phyloP scores from a whole-genome alignment of 2,888 invertebrate genomes.

The Macropis europaea region DNA sequence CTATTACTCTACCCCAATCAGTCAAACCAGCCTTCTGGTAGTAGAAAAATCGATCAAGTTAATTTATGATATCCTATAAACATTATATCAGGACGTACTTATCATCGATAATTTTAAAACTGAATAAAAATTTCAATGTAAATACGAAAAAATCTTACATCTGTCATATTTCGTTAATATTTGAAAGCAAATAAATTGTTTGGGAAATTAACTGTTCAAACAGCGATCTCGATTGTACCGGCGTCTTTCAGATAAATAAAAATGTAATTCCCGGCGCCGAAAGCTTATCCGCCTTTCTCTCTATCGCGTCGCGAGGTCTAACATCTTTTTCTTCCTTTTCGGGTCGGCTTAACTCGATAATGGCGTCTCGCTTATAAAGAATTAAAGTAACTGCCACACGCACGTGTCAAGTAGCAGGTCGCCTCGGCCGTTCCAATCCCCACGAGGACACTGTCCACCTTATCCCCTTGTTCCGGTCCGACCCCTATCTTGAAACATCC shows the following conservation, averaged over 20 bases:
- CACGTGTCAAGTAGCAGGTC: constrained; percentile 54
- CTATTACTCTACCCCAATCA: too few species aligned
- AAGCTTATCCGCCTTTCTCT: constrained; percentile 36
- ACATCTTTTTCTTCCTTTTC: constrained; percentile 11
- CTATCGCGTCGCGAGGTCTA: constrained; percentile 9
- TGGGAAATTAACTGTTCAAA: too few species aligned
- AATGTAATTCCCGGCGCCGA: not conserved
- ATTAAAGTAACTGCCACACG: constrained; percentile 66
- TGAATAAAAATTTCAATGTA: too few species aligned
- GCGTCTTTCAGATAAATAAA: not conserved
- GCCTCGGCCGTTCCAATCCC: constrained; percentile 52
- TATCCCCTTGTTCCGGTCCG: constrained; percentile 36
- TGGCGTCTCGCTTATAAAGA: constrained; percentile 68
- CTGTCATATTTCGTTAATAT: too few species aligned
- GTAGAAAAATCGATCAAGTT: too few species aligned
- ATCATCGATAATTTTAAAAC: too few species aligned
- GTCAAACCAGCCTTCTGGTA: too few species aligned
- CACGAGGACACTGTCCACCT: constrained; percentile 49
- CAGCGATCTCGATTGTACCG: constrained; percentile 38
- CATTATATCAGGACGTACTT: too few species aligned
- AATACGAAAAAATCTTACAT: too few species aligned
- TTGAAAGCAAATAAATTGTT: too few species aligned
- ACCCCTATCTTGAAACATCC: constrained; percentile 34
- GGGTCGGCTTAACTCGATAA: constrained; percentile 62
- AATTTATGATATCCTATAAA: too few species aligned